phyloP scores from a whole-genome alignment of 2,888 invertebrate species.

The Loripinus fragilis region DNA sequence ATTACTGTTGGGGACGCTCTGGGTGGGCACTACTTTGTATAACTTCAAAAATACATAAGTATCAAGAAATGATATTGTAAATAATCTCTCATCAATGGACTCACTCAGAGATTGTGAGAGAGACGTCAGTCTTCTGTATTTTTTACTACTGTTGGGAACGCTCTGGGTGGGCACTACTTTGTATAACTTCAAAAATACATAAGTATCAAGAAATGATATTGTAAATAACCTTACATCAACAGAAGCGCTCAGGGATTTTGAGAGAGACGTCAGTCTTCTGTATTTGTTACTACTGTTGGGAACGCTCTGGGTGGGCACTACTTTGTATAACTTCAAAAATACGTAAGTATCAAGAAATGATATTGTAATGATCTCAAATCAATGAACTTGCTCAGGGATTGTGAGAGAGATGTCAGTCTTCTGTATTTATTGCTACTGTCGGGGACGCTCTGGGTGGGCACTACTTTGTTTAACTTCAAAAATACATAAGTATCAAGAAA shows the following conservation, averaged over 20 bases:
- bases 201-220: too few species aligned
- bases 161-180: conserved; percentile 86
- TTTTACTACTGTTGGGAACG: conserved; percentile 86
- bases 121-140: conserved; percentile 86
- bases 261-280: conserved; percentile 85
- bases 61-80: conserved; percentile 23
- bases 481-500: conserved; percentile 85
- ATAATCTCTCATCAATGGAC: conserved; percentile 29
- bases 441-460: conserved; percentile 86
- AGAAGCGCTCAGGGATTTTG: conserved; percentile 79
- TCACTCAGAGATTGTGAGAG: conserved; percentile 82
- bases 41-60: conserved; percentile 86
- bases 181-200: conserved; percentile 87
- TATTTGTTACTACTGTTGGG: conserved; percentile 86
- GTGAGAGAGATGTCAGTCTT: conserved; percentile 85
- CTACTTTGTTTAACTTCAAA: conserved; percentile 86
- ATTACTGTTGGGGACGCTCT: conserved; percentile 86
- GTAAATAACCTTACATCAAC: too few species aligned
- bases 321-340: conserved; percentile 86
- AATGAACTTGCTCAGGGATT: conserved; percentile 65
- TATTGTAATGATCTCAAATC: too few species aligned
- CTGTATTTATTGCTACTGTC: conserved; percentile 86
- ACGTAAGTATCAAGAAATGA: conserved; percentile 84
- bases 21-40: conserved; percentile 86
- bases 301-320: conserved; percentile 86